Percentiles rank a stretch among this genome's conserved stretches.
phyloP scores from a whole-genome alignment of 2,888 invertebrate species.

The Drosophila flavopinicola region DNA sequence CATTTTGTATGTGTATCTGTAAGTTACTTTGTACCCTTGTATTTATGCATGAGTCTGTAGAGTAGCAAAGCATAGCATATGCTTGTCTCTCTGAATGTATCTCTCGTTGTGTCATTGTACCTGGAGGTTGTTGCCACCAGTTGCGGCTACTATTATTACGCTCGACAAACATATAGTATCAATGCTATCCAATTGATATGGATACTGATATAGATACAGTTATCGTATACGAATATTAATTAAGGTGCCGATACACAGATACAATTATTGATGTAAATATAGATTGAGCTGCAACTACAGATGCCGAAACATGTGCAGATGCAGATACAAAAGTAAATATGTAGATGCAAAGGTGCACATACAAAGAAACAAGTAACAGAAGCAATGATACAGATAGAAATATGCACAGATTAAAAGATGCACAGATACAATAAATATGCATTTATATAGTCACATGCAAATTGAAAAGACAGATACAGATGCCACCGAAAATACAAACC shows the following conservation, averaged over 20 bases:
- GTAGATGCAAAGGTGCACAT: not conserved
- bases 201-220: not conserved
- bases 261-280: not conserved
- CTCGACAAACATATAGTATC: constrained; percentile 16
- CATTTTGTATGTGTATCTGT: constrained; percentile 33
- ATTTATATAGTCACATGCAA: no score
- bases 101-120: constrained; percentile 32
- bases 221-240: no score
- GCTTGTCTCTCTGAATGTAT: constrained; percentile 2
- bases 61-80: constrained; percentile 19
- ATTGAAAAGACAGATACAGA: no score
- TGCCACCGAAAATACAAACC: not conserved
- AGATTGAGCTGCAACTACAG: not conserved
- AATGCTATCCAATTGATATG: constrained; percentile 24
- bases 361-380: no score
- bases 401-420: no score
- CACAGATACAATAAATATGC: no score
- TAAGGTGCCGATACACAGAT: not conserved
- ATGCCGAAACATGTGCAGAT: not conserved
- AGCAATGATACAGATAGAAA: not conserved
- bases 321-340: not conserved
- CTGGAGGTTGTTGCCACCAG: constrained; percentile 30
- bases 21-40: constrained; percentile 43
- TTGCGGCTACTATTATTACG: constrained; percentile 21
- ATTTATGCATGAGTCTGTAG: constrained; percentile 50